Evolutionary conservation across 23 tunicate genomes (phyloP).

Genomic region (Botrylloides violaceus): DNA sequence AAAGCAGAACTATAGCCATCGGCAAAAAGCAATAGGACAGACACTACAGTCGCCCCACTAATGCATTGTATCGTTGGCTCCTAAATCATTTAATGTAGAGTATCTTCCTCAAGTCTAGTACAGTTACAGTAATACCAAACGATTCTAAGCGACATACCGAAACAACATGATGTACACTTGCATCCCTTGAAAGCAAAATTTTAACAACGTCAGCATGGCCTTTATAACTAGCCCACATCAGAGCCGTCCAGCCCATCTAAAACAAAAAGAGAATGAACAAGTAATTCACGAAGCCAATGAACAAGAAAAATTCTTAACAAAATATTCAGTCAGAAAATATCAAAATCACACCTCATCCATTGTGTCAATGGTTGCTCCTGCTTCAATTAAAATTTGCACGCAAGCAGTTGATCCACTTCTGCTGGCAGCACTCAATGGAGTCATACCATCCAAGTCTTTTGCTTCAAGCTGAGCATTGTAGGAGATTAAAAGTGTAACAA

Average conservation of each 20-base stretch:
- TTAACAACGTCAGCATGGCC: slow-evolving; percentile 69
- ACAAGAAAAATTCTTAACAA: background rate
- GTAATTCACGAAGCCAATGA: background rate
- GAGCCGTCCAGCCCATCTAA: slow-evolving; percentile 83
- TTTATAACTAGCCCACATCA: slow-evolving; percentile 94
- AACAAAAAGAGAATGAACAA: background rate
- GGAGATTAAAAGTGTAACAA: background rate
- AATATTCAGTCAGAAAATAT: background rate
- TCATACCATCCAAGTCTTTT: slow-evolving; percentile 42
- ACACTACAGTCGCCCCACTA: no score
- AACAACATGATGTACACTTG: slow-evolving; percentile 58
- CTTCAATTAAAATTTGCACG: background rate
- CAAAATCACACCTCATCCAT: slow-evolving; percentile 26
- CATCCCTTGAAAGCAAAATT: slow-evolving; percentile 37
- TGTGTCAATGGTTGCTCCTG: slow-evolving; percentile 1
- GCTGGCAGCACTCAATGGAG: slow-evolving; percentile 40
- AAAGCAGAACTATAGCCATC: no score
- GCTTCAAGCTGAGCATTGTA: slow-evolving; percentile 11
- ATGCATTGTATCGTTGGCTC: no score
- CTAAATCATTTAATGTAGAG: no score
- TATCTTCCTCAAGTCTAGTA: no score
- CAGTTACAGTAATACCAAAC: no score
- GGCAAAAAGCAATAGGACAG: no score
- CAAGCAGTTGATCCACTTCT: slow-evolving; percentile 30
- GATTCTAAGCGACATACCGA: no score